phyloP scores from a whole-genome alignment of 1,140 invertebrate species.

The Planococcus citri region DNA sequence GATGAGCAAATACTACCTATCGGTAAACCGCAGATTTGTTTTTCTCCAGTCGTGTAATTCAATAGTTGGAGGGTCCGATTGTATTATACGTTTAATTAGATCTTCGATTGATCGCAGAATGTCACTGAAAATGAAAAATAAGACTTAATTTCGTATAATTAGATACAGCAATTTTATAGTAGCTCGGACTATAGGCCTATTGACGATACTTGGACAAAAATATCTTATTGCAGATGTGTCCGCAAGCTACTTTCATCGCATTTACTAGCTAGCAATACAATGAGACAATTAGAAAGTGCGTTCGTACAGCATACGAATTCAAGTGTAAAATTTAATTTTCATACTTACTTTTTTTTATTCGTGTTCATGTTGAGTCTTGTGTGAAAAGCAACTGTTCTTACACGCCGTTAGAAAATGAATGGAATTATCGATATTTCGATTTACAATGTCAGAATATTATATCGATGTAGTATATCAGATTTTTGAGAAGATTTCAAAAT shows the following conservation, averaged over 20 bases:
- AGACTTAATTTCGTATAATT: too few relatives aligned
- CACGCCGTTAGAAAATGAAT: too few relatives aligned
- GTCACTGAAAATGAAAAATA: not conserved
- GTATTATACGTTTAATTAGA: not conserved
- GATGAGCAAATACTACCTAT: not conserved
- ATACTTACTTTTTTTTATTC: conserved; percentile 9
- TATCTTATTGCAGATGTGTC: not conserved
- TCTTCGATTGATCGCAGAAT: not conserved
- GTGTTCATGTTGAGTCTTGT: not conserved
- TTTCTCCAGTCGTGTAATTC: not conserved
- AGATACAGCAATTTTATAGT: too few relatives aligned
- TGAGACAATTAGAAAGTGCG: not conserved
- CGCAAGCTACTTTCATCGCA: not conserved
- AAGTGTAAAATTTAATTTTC: not conserved
- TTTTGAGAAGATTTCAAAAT: too few relatives aligned
- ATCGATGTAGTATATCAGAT: too few relatives aligned
- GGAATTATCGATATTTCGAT: too few relatives aligned
- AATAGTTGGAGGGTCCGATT: not conserved
- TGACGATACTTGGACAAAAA: too few relatives aligned
- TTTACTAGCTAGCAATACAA: not conserved
- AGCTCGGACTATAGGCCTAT: too few relatives aligned
- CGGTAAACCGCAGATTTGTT: not conserved
- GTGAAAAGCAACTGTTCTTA: not conserved
- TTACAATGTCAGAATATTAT: too few relatives aligned
- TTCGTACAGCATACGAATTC: not conserved